Evolutionary conservation across 2,797 vertebrate genomes (phyloP), one percentile per base, ranked within the genome.

Genomic region (Benthosema pterotum): DNA sequence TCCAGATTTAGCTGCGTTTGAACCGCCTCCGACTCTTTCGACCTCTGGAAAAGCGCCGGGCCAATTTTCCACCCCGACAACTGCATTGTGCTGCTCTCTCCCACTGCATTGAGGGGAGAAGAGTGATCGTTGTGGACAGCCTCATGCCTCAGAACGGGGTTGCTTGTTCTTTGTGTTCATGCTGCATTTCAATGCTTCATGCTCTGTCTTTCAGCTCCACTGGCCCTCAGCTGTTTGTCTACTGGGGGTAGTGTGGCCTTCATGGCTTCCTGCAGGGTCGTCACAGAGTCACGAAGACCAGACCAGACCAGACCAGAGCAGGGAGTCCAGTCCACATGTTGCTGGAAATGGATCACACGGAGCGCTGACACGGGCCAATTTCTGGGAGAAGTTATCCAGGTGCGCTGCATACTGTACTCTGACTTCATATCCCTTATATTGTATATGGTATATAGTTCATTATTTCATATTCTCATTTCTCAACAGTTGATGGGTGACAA

Each of bases 21-120:
- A 71, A 46, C 55, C 38, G 48, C 74, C n/a, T n/a, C n/a, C 59
- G 76, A 66, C 60, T 48, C 61, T 72, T 75, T 78, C 63, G 64
- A 81, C 60, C 65, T 32, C 5, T 4, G 12, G 5, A 19, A n/a
- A 3, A 5, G 2, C 11, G 9, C 18, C 8, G 42, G 42, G 17
- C 16, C 38, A 51, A 22, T 67, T 52, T 66, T 75, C 60, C 62
- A 59, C 38, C 28, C 54, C 48, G 42, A 57, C 60, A 70, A 61
- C 47, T 38, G 46, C n/a, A 47, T 57, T 53, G 67, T 42, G 16
- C 25, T 50, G 46, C 60, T 57, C 49, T 55, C 54, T 62, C 56
- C 72, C 60, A 61, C 64, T 14, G 46, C 56, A 69, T 78, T 71
- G 42, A 53, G 46, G 53, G 46, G 51, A 59, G 54, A 65, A 69